These are phyloP conservation scores for Monopis laevigella DNA, from an alignment of 2,888 invertebrate genomes.

Conservation along the genomic window DNA sequence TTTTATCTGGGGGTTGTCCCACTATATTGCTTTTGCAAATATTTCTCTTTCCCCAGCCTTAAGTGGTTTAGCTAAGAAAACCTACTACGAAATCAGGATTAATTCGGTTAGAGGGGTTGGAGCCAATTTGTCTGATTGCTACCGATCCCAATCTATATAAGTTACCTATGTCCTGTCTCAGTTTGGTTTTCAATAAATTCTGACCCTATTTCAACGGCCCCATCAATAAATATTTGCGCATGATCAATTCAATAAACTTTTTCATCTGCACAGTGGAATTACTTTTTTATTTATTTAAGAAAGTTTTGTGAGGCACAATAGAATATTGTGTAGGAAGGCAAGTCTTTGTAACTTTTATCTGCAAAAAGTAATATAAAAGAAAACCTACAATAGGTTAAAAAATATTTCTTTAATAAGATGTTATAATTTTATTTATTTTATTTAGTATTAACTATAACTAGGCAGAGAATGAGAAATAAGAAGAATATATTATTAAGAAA, in stretches of 20 bases:
- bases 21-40: slow-evolving; percentile 19
- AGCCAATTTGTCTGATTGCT: slow-evolving; percentile 70
- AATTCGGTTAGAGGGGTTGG: slow-evolving; percentile 61
- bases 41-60: slow-evolving; percentile 31
- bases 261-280: slow-evolving; percentile 35
- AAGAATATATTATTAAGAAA: no score
- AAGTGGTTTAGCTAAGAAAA: slow-evolving; percentile 61
- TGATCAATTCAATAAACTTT: slow-evolving; percentile 60
- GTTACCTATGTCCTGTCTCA: slow-evolving; percentile 44
- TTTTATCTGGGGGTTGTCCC: slow-evolving; percentile 19
- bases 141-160: slow-evolving; percentile 55
- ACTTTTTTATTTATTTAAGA: slow-evolving; percentile 33
- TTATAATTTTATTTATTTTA: no score
- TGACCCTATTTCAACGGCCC: slow-evolving; percentile 60
- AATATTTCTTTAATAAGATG: no score
- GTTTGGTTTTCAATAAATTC: slow-evolving; percentile 59
- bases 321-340: no score
- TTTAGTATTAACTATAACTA: no score
- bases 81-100: slow-evolving; percentile 50
- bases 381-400: no score
- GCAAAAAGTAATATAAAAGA: no score
- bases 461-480: no score
- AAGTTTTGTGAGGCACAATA: no score
- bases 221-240: slow-evolving; percentile 66
- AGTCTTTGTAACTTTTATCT: no score